These are phyloP conservation scores for Cirrhinus molitorella DNA, from an alignment of 2,797 vertebrate species.

Conservation along the genomic window DNA sequence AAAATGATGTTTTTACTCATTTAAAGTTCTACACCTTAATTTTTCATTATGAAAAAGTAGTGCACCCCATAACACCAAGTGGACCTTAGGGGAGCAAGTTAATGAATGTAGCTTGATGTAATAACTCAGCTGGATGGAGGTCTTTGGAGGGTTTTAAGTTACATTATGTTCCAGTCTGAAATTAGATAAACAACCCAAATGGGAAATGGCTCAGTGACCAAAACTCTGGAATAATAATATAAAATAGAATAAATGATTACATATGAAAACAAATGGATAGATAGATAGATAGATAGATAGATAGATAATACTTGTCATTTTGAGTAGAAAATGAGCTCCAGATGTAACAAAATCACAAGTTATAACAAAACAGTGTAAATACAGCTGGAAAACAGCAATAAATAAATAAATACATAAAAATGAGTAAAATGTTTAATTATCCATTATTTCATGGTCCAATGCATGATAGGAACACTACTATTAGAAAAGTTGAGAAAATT, in stretches of 20 bases:
- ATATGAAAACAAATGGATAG: background rate
- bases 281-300: background rate
- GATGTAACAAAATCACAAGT: too few relatives aligned
- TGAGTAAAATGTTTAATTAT: too few relatives aligned
- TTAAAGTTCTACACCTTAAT: background rate
- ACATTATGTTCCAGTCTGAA: constrained; percentile 30
- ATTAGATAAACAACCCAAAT: constrained; percentile 50
- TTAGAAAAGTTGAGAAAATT: too few relatives aligned
- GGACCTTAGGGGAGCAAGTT: constrained; percentile 38
- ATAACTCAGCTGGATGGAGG: constrained; percentile 35
- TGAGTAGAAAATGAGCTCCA: too few relatives aligned
- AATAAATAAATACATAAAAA: too few relatives aligned
- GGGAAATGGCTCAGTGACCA: constrained; percentile 41
- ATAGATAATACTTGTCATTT: too few relatives aligned
- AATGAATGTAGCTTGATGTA: constrained; percentile 44
- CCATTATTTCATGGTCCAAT: too few relatives aligned
- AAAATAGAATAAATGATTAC: too few relatives aligned
- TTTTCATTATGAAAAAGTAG: constrained; percentile 10
- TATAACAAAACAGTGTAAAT: too few relatives aligned
- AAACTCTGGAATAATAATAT: constrained; percentile 10
- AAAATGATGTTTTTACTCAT: background rate
- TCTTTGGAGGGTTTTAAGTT: constrained; percentile 53
- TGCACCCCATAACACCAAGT: background rate
- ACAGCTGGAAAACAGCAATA: too few relatives aligned
- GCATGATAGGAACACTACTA: too few relatives aligned